phyloP scores from a whole-genome alignment of 2,113 vertebrate genomes.

The Neomonachus schauinslandi region DNA sequence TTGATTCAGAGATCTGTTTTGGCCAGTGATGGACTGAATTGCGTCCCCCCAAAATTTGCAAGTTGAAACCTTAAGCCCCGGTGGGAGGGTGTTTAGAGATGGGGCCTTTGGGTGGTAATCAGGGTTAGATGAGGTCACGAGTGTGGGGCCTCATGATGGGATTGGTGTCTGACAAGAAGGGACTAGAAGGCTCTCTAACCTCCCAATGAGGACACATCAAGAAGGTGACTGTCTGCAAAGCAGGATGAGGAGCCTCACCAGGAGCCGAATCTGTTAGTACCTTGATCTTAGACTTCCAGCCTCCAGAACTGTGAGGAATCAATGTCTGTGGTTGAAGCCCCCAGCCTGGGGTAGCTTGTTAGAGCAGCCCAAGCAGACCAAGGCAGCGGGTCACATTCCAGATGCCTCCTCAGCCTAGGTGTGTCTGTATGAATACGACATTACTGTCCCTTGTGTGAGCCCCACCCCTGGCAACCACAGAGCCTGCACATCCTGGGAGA shows the following conservation, averaged over 20 bases:
- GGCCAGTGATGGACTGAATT: neutral
- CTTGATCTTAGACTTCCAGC: neutral
- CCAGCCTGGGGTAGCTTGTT: no score
- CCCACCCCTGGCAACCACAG: no score
- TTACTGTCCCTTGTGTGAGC: neutral
- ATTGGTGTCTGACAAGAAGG: neutral
- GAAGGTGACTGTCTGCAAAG: neutral
- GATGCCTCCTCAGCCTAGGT: neutral
- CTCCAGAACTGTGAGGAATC: neutral
- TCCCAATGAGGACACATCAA: neutral
- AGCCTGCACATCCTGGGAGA: neutral
- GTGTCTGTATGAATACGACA: neutral
- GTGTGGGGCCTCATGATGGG: neutral
- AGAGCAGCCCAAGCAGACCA: no score
- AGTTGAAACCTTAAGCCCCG: neutral
- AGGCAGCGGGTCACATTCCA: neutral
- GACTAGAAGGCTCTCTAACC: neutral
- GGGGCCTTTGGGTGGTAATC: neutral
- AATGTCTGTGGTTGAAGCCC: neutral
- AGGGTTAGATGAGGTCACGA: neutral
- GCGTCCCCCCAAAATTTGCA: no score
- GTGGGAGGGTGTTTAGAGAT: neutral
- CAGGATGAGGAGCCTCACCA: neutral
- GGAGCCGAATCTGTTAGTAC: neutral
- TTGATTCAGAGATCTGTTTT: neutral